Conservation (phyloP, 2,797 vertebrate species). For the Apogon talboti region DNA sequence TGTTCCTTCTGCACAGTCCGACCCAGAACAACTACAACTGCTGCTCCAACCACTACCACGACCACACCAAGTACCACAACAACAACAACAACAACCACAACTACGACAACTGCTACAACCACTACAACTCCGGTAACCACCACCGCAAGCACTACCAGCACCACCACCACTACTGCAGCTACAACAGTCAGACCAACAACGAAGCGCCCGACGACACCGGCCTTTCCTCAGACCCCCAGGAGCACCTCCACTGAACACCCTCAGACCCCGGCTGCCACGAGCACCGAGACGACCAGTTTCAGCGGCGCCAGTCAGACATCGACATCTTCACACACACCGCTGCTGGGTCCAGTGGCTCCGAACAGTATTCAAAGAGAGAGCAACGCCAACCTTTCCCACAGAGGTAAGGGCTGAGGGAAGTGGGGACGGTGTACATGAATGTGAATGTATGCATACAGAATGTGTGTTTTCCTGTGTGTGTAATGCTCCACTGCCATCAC, state of each 20-base stretch:
- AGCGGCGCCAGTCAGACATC: slow-evolving; percentile 65
- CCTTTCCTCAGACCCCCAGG: slow-evolving; percentile 66
- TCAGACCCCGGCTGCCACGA: slow-evolving; percentile 47
- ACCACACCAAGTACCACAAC: slow-evolving; percentile 17
- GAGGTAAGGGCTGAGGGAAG: slow-evolving; percentile 84
- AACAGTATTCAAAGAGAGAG: slow-evolving; percentile 86
- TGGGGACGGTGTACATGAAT: not conserved
- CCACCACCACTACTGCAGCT: slow-evolving; percentile 42
- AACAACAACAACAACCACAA: slow-evolving; percentile 34
- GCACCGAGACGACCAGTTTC: slow-evolving; percentile 45
- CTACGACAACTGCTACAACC: slow-evolving; percentile 18
- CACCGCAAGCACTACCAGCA: slow-evolving; percentile 23
- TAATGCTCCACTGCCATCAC: slow-evolving; percentile 19
- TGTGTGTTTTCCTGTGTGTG: slow-evolving; percentile 13
- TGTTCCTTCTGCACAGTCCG: slow-evolving; percentile 65
- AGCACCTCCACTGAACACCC: slow-evolving; percentile 57
- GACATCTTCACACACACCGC: slow-evolving; percentile 65
- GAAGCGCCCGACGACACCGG: slow-evolving; percentile 29
- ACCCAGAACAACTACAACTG: slow-evolving; percentile 73
- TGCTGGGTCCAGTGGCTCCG: slow-evolving; percentile 60
- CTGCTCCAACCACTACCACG: slow-evolving; percentile 38
- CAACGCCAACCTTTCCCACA: slow-evolving; percentile 91
- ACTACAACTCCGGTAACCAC: slow-evolving; percentile 11
- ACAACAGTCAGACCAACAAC: slow-evolving; percentile 9
- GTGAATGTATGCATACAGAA: slow-evolving; percentile 9